These are phyloP conservation scores for Gopherus flavomarginatus DNA, from an alignment of 2,113 vertebrate genomes.

Conservation along the genomic window DNA sequence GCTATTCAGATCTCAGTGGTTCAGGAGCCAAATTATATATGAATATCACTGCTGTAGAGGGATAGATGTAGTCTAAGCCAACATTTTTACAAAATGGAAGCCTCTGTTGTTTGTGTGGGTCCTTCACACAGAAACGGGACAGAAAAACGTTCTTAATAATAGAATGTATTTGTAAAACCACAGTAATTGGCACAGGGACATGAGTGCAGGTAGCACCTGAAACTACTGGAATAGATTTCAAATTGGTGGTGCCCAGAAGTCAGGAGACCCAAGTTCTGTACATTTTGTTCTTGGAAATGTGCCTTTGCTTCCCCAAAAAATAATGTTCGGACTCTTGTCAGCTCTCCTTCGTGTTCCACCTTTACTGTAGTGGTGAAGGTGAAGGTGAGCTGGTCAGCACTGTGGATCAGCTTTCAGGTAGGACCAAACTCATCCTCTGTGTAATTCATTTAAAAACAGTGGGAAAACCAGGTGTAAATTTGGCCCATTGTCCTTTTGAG, in stretches of 20 bases:
- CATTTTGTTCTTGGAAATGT: background rate
- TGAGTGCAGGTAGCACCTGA: rapidly evolving
- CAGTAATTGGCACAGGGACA: background rate
- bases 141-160: background rate
- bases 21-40: background rate
- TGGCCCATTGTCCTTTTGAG: background rate
- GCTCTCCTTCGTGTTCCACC: background rate
- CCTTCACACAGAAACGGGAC: background rate
- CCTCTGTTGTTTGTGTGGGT: rapidly evolving
- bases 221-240: background rate
- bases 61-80: background rate
- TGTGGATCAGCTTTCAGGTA: background rate
- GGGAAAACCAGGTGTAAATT: background rate
- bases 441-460: background rate
- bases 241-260: background rate
- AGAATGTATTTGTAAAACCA: background rate
- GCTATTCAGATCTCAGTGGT: background rate
- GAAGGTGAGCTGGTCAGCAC: background rate
- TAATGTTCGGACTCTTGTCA: background rate
- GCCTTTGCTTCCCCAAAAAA: background rate
- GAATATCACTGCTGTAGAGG: background rate
- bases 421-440: background rate
- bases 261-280: background rate
- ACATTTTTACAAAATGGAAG: background rate
- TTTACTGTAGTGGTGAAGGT: rapidly evolving